Evolutionary conservation across 2,797 vertebrate genomes (phyloP).

Genomic region (Pseudochirops cupreus): DNA sequence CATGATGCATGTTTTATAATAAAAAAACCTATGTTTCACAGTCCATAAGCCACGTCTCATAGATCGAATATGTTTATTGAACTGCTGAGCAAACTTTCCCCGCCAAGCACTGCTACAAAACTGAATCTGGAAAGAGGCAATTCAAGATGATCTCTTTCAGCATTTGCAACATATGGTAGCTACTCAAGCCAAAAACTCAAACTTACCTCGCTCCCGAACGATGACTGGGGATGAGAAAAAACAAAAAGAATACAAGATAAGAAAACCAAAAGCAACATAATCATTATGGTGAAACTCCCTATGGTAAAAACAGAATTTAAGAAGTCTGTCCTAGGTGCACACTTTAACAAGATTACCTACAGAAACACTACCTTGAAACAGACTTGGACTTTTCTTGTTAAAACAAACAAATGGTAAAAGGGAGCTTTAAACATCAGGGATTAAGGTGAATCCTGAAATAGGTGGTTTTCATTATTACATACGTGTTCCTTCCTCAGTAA

Average conservation of each 20-base stretch:
- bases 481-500: constrained; percentile 99
- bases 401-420: constrained; percentile 76
- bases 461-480: constrained; percentile 85
- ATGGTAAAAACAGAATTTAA: constrained; percentile 70
- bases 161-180: constrained; percentile 79
- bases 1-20: constrained; percentile 76
- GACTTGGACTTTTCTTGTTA: constrained; percentile 74
- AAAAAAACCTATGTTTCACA: constrained; percentile 74
- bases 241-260: constrained; percentile 86
- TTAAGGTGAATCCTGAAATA: constrained; percentile 86
- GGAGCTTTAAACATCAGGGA: constrained; percentile 68
- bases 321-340: constrained; percentile 62
- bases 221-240: constrained; percentile 95
- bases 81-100: constrained; percentile 79
- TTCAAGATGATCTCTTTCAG: constrained; percentile 79
- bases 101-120: constrained; percentile 82
- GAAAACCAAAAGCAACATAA: constrained; percentile 76
- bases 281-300: constrained; percentile 63
- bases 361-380: constrained; percentile 56
- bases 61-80: constrained; percentile 78
- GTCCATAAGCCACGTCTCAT: constrained; percentile 82
- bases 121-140: constrained; percentile 74
- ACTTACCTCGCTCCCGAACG: constrained; percentile 99
- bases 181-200: constrained; percentile 83
- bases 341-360: constrained; percentile 57